Percentiles rank a stretch among this genome's conserved stretches.
Conservation (phyloP, 2,888 invertebrate genomes). For the Polydrusus cervinus region DNA sequence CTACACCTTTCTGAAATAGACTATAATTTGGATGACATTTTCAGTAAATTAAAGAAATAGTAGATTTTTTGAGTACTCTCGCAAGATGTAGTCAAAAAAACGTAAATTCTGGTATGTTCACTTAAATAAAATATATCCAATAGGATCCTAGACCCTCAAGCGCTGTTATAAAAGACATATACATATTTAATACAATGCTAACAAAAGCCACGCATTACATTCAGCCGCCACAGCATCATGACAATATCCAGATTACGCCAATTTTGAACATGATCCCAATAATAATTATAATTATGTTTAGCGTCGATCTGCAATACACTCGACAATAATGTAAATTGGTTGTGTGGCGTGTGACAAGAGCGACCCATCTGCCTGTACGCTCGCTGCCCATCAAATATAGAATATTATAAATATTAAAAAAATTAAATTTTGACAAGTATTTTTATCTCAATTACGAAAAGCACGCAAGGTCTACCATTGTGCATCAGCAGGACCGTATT, state of each 20-base stretch:
- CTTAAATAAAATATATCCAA: too few relatives aligned
- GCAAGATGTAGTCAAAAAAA: too few relatives aligned
- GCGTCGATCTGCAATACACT: neutral
- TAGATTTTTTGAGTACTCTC: too few relatives aligned
- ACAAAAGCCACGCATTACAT: too few relatives aligned
- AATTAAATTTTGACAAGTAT: too few relatives aligned
- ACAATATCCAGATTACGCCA: neutral
- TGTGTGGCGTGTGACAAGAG: neutral
- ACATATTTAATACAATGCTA: neutral
- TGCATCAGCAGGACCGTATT: too few relatives aligned
- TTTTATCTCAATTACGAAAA: too few relatives aligned
- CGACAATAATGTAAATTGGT: neutral
- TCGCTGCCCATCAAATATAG: neutral
- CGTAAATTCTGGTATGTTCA: too few relatives aligned
- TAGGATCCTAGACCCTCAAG: neutral
- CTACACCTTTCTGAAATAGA: too few relatives aligned
- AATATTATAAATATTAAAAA: neutral
- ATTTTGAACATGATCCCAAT: slow-evolving; percentile 5
- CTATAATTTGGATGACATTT: too few relatives aligned
- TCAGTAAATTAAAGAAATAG: too few relatives aligned
- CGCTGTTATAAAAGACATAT: neutral
- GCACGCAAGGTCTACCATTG: too few relatives aligned
- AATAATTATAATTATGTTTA: neutral
- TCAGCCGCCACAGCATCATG: neutral
- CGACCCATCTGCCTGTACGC: neutral